Evolutionary conservation across 2,113 vertebrate species (phyloP).

Genomic region (Urocynchramus pylzowi): DNA sequence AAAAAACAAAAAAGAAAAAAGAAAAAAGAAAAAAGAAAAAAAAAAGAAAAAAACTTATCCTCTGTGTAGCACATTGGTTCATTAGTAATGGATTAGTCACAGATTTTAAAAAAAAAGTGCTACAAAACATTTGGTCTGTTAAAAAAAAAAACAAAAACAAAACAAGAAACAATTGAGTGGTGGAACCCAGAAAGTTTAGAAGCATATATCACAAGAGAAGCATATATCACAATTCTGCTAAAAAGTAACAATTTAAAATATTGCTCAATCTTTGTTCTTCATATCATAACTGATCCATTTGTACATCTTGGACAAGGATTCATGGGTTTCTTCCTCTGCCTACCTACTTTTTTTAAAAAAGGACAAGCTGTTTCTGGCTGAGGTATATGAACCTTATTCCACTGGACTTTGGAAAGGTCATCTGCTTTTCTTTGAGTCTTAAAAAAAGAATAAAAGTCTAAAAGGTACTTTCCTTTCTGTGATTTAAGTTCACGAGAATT

Average conservation of each 20-base stretch:
- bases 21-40: rapidly evolving
- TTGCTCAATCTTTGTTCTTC: not conserved
- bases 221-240: not conserved
- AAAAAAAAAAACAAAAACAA: not conserved
- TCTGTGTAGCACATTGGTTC: not conserved
- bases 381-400: not conserved
- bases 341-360: not conserved
- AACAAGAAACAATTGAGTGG: rapidly evolving
- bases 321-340: not conserved
- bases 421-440: not conserved
- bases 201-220: not conserved
- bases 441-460: not conserved
- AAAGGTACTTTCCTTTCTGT: slow-evolving; percentile 41
- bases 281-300: not conserved
- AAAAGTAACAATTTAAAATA: not conserved
- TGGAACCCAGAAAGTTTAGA: not conserved
- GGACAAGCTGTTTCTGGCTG: not conserved
- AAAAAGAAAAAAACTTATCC: not conserved
- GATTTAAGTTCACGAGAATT: slow-evolving; percentile 2
- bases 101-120: not conserved
- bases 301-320: not conserved
- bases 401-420: slow-evolving; percentile 6
- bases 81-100: not conserved
- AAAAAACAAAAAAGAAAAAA: rapidly evolving
- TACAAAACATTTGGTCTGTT: not conserved